Evolutionary conservation across 2,797 vertebrate species (phyloP), one percentile per base, ranked within the genome.

Genomic region (Hyperoplus lanceolatus): DNA sequence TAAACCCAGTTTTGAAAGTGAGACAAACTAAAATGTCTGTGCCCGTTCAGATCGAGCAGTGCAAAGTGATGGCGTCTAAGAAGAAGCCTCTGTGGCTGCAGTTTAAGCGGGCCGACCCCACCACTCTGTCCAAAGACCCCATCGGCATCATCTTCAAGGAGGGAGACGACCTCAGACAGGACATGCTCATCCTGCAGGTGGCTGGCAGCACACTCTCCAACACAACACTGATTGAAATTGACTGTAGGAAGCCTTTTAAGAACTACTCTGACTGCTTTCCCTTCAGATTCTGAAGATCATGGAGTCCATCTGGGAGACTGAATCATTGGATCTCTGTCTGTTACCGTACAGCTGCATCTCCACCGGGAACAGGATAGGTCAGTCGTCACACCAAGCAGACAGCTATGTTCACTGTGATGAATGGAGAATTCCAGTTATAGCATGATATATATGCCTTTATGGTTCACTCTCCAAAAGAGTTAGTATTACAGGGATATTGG

Each of bases 151-250:
- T 99, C 88, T 99, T 99, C 91, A 99, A 99, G 84, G 97, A 99
- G 0, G 98, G 98, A 0, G 98, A 99, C 6, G 98, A 99, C 90
- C 96, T 99, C 53, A 95, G 98, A 1, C 98, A 99, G 93, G 98
- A 99, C 78, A 99, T 99, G 98, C 96, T 99, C 55, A 99, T 99
- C 93, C 95, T 99, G 83, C 98, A 99, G 97, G 98, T 98, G 91
- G 8, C 60, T 3, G 5, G 49, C 18, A 1, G 0, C 49, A 1
- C 3, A 2, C 8, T 8, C 7, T 71, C 1, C 3, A 2, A 55
- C 43, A 48, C 8, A 42, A 6, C n/a, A 2, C 29, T 29, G 6
- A 5, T 6, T 18, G 36, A 1, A 3, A 12, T 18, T 10, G 0
- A 39, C 0, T 13, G 13, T n/a, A 14, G 8, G 62, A 42, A 13